phyloP scores from a whole-genome alignment of 2,888 invertebrate species.

The Erpobdella octoculata region DNA sequence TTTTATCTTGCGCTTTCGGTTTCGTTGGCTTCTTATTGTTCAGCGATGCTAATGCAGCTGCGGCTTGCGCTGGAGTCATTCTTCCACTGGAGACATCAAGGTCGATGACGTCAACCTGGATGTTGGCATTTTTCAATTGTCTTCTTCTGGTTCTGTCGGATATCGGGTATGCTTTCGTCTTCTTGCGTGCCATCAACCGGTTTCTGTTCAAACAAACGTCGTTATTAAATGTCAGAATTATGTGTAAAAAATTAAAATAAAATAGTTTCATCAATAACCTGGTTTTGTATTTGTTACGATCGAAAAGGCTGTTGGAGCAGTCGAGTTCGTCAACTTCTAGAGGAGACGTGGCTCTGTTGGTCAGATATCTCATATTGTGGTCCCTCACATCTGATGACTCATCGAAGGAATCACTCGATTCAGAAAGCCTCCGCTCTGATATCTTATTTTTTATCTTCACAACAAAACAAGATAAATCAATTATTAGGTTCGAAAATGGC shows the following conservation, averaged over 20 bases:
- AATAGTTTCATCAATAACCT: neutral
- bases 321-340: slow-evolving; percentile 37
- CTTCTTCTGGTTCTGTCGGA: slow-evolving; percentile 21
- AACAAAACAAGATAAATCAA: too few relatives aligned
- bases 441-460: too few relatives aligned
- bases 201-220: slow-evolving; percentile 14
- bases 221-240: neutral
- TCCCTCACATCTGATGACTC: neutral
- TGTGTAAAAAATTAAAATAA: neutral
- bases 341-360: slow-evolving; percentile 47
- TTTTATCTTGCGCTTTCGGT: neutral
- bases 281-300: slow-evolving; percentile 1
- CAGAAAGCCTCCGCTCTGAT: too few relatives aligned
- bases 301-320: neutral
- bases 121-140: slow-evolving; percentile 24
- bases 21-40: too few relatives aligned
- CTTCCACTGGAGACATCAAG: neutral
- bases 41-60: neutral
- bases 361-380: slow-evolving; percentile 39
- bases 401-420: slow-evolving; percentile 3
- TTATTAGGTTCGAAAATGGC: too few relatives aligned
- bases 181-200: slow-evolving; percentile 35
- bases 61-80: slow-evolving; percentile 2
- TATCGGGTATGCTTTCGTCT: slow-evolving; percentile 36
- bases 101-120: slow-evolving; percentile 21